These are phyloP conservation scores for Peromyscus melanophrys DNA, from an alignment of 2,797 vertebrate species.

Conservation along the genomic window DNA sequence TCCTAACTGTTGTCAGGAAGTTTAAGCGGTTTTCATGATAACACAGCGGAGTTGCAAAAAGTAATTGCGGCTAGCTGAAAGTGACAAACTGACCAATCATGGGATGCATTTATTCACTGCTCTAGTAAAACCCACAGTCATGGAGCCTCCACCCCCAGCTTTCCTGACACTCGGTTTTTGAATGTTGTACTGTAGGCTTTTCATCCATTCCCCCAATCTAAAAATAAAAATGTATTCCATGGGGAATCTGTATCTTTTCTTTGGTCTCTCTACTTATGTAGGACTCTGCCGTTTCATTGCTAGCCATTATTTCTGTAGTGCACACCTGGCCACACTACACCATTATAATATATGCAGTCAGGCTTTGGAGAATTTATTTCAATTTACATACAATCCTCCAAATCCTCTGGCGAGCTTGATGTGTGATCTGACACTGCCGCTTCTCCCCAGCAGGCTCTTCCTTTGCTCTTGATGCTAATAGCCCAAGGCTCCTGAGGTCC, in stretches of 20 bases:
- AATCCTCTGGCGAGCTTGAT: conserved; percentile 62
- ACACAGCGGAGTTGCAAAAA: conserved; percentile 23
- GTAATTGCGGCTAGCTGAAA: background rate
- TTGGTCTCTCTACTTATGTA: background rate
- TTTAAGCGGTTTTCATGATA: conserved; percentile 46
- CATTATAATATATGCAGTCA: conserved; percentile 10
- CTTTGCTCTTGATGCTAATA: conserved; percentile 65
- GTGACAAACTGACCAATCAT: background rate
- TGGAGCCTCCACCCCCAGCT: background rate
- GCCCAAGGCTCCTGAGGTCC: conserved; percentile 63
- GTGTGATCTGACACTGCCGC: conserved; percentile 69
- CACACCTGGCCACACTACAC: conserved; percentile 57
- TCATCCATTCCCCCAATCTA: conserved; percentile 6
- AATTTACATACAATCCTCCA: conserved; percentile 44
- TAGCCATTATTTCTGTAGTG: conserved; percentile 37
- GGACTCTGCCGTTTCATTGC: background rate
- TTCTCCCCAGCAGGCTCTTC: conserved; percentile 63
- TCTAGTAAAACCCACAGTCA: conserved; percentile 16
- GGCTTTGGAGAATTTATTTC: conserved; percentile 71
- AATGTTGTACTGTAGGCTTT: conserved; percentile 11
- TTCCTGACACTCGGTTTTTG: conserved; percentile 26
- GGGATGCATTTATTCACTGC: background rate
- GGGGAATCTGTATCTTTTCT: background rate
- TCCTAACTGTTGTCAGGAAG: conserved; percentile 43
- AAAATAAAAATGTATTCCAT: conserved; percentile 20